These are phyloP conservation scores for Oxyteleia sp. DNA, from an alignment of 2,888 invertebrate genomes.

Conservation along the genomic window DNA sequence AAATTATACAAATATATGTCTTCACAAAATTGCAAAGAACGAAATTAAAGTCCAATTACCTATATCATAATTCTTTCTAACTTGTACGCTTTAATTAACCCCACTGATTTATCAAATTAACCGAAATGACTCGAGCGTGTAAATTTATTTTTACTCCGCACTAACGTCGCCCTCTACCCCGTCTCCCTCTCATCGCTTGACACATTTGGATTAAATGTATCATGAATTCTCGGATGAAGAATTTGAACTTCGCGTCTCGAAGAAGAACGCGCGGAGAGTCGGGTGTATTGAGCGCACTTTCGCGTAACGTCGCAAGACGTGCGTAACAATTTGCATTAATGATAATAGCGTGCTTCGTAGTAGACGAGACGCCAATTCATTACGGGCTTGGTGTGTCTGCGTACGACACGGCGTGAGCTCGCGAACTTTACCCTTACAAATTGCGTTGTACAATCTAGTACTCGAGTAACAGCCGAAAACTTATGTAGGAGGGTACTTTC, in stretches of 20 bases:
- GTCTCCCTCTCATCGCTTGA: neutral
- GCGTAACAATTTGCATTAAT: constrained; percentile 66
- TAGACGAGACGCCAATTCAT: constrained; percentile 60
- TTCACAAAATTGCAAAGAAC: no score
- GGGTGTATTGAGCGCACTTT: constrained; percentile 34
- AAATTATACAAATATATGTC: no score
- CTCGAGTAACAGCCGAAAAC: constrained; percentile 34
- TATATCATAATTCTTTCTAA: no score
- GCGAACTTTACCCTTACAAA: constrained; percentile 67
- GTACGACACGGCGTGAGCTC: constrained; percentile 50
- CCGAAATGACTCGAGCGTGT: neutral
- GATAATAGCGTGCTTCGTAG: constrained; percentile 58
- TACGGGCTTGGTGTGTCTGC: constrained; percentile 50
- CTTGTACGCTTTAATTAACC: neutral
- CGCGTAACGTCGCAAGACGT: constrained; percentile 41
- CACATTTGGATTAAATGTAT: constrained; percentile 16
- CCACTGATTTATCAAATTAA: neutral
- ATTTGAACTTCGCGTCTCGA: constrained; percentile 6
- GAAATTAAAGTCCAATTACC: no score
- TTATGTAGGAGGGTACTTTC: constrained; percentile 15
- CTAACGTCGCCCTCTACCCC: no score
- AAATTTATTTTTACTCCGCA: neutral
- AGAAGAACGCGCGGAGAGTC: neutral
- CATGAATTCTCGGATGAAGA: constrained; percentile 11
- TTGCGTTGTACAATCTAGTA: constrained; percentile 46